A percentile compares a stretch with the other conserved stretches of the same genome.
Conservation (phyloP, 1,140 invertebrate genomes). For the Copidosoma floridanum region DNA sequence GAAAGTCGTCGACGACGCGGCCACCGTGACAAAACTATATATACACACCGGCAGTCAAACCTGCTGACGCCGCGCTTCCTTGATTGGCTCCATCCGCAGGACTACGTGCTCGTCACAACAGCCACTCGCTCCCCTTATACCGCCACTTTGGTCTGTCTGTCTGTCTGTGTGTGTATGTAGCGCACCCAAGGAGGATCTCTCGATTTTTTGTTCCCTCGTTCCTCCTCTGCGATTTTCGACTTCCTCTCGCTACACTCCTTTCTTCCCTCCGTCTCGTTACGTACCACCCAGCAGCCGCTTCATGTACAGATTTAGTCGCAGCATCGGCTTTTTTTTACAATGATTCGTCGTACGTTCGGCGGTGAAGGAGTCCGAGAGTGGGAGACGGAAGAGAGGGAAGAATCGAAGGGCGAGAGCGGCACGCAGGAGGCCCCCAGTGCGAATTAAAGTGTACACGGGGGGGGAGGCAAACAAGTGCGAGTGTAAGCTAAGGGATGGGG, state of each 20-base stretch:
- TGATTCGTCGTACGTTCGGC: conserved; percentile 30
- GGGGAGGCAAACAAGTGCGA: conserved; percentile 5
- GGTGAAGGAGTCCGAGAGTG: conserved; percentile 23
- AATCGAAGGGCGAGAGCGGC: neutral
- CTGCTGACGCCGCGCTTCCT: conserved; percentile 51
- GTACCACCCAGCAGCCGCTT: too few relatives aligned
- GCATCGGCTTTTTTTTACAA: conserved; percentile 18
- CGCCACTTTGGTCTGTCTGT: too few relatives aligned
- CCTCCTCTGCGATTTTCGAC: neutral
- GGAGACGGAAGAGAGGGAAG: conserved; percentile 2
- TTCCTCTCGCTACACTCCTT: too few relatives aligned
- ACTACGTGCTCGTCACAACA: conserved; percentile 58
- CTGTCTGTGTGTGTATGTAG: too few relatives aligned
- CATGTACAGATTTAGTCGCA: conserved; percentile 19
- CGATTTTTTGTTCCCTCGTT: neutral
- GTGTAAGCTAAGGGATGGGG: conserved; percentile 21
- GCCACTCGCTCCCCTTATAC: conserved; percentile 31
- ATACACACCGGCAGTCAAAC: conserved; percentile 49
- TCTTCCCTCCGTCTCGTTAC: too few relatives aligned
- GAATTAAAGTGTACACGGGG: neutral
- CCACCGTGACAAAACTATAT: conserved; percentile 33
- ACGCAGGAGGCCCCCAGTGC: neutral
- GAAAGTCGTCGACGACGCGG: neutral
- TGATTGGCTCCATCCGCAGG: conserved; percentile 56
- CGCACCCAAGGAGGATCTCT: conserved; percentile 11